A percentile compares a stretch with the other conserved stretches of the same genome.
These are phyloP conservation scores for Isaurus tuberculatus DNA, from an alignment of 92 coral and sea anemone genomes.

Conservation along the genomic window DNA sequence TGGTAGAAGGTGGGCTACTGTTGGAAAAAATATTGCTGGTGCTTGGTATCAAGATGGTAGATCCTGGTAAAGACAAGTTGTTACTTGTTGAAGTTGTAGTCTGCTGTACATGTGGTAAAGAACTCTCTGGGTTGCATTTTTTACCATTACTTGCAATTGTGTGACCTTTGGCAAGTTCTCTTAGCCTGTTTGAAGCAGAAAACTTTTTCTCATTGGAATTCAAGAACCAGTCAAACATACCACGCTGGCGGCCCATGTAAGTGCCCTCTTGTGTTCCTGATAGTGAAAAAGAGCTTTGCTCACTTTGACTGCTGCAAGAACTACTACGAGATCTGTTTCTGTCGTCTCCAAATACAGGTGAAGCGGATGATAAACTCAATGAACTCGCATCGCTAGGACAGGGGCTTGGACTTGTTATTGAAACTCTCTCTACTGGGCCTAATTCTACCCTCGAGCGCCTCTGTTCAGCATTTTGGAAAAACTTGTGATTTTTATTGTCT, in stretches of 20 bases:
- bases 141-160: conserved; percentile 19
- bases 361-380: background rate
- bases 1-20: background rate
- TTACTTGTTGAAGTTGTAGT: background rate
- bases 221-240: conserved; percentile 36
- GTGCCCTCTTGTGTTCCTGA: conserved; percentile 9
- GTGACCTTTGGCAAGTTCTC: conserved; percentile 74
- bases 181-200: conserved; percentile 78
- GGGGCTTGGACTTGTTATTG: background rate
- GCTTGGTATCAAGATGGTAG: background rate
- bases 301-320: conserved; percentile 19
- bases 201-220: conserved; percentile 58
- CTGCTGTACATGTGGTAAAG: background rate
- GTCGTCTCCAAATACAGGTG: background rate
- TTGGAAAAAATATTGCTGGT: background rate
- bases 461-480: background rate
- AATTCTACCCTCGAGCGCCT: conserved; percentile 36
- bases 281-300: conserved; percentile 19
- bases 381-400: conserved; percentile 30
- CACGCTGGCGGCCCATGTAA: conserved; percentile 46
- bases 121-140: background rate
- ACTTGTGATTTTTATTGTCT: conserved; percentile 29
- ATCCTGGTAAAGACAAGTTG: background rate
- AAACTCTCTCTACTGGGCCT: background rate
- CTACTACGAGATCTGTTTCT: conserved; percentile 2